phyloP scores from a whole-genome alignment of 2,797 vertebrate genomes.

The Chelidonichthys spinosus region DNA sequence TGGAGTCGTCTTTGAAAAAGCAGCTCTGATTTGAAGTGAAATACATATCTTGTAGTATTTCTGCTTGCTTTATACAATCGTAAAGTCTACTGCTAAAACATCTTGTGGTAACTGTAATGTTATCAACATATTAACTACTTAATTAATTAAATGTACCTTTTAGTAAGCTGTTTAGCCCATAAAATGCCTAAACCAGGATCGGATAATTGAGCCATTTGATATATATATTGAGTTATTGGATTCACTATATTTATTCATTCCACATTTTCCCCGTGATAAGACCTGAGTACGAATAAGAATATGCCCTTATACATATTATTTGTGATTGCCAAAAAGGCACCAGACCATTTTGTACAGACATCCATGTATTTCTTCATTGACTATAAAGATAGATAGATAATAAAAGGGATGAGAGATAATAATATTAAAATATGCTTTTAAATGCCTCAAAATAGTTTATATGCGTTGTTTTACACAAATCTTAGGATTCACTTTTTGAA shows the following conservation, averaged over 20 bases:
- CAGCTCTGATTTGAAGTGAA: not conserved
- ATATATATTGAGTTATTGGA: not conserved
- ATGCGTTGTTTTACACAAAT: no score
- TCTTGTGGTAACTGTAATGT: not conserved
- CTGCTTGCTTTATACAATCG: not conserved
- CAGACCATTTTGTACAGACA: not conserved
- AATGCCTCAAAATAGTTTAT: not conserved
- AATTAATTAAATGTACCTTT: not conserved
- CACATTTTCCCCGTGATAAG: not conserved
- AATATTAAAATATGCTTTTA: not conserved
- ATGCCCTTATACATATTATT: not conserved
- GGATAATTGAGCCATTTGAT: not conserved
- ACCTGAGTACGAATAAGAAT: not conserved
- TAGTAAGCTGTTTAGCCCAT: not conserved
- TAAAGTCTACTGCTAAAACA: not conserved
- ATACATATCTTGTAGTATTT: not conserved
- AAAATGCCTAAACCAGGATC: not conserved
- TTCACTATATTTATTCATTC: constrained; percentile 2
- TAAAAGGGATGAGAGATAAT: no score
- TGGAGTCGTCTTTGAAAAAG: constrained; percentile 21
- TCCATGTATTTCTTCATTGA: not conserved
- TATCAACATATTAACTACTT: not conserved
- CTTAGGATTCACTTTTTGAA: not conserved
- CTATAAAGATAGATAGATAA: not conserved
- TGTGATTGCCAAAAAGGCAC: not conserved